These are phyloP conservation scores for Trichonephila clavata DNA, from an alignment of 1,140 invertebrate genomes.

Conservation along the genomic window DNA sequence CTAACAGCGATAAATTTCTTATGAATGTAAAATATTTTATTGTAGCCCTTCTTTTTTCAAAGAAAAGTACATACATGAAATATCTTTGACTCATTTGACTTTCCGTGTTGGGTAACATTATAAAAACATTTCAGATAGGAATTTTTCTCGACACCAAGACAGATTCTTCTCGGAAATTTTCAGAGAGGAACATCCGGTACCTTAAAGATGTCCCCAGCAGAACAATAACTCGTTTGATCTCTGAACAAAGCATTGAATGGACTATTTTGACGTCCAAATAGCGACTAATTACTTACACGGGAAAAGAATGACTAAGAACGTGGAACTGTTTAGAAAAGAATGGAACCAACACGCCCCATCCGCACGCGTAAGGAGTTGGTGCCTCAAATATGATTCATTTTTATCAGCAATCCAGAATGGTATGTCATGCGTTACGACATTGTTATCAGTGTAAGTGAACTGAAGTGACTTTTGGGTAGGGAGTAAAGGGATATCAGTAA, in stretches of 20 bases:
- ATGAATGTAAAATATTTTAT: too few species aligned
- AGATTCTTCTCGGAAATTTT: background rate
- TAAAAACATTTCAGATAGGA: background rate
- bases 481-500: background rate
- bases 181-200: slow-evolving; percentile 15
- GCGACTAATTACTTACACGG: slow-evolving; percentile 24
- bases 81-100: background rate
- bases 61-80: background rate
- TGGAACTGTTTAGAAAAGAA: slow-evolving; percentile 48
- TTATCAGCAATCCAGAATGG: slow-evolving; percentile 19
- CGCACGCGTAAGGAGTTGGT: slow-evolving; percentile 4
- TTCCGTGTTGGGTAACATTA: background rate
- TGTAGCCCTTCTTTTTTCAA: too few species aligned
- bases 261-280: slow-evolving; percentile 24
- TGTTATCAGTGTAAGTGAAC: background rate
- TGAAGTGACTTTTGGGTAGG: background rate
- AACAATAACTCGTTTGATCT: slow-evolving; percentile 43
- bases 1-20: too few species aligned
- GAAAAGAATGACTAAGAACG: slow-evolving; percentile 42
- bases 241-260: slow-evolving; percentile 31
- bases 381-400: slow-evolving; percentile 12
- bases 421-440: slow-evolving; percentile 52
- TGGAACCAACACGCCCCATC: background rate
- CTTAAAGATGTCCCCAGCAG: background rate
- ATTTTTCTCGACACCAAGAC: background rate